Evolutionary conservation across 2,888 invertebrate species (phyloP).

Genomic region (Theristus sp.): DNA sequence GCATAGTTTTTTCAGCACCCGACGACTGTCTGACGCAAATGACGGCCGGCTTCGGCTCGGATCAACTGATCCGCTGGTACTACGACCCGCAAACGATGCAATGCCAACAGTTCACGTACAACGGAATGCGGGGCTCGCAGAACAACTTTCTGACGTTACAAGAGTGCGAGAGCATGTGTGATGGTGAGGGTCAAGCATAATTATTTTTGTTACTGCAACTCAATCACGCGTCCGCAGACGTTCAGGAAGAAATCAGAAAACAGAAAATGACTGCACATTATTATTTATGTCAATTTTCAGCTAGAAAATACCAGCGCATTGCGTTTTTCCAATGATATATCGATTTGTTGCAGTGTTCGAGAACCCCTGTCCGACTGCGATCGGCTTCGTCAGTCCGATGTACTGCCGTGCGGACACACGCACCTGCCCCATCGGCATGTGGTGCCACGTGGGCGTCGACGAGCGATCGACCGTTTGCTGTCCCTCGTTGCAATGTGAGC

Average conservation of each 20-base stretch:
- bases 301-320: too few relatives aligned
- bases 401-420: neutral
- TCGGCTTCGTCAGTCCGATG: neutral
- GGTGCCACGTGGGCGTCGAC: slow-evolving; percentile 7
- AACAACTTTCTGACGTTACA: slow-evolving; percentile 6
- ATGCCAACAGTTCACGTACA: slow-evolving; percentile 2
- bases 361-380: neutral
- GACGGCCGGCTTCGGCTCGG: neutral
- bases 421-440: neutral
- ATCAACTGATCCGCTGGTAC: neutral
- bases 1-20: neutral
- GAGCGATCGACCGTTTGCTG: slow-evolving; percentile 5
- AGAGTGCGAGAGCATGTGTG: slow-evolving; percentile 1
- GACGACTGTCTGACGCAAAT: neutral
- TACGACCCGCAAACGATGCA: neutral
- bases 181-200: neutral
- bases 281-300: too few relatives aligned
- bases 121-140: slow-evolving; percentile 3
- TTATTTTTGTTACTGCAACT: too few relatives aligned
- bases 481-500: neutral
- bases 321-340: too few relatives aligned
- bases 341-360: neutral
- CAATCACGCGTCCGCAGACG: too few relatives aligned
- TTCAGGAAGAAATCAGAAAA: neutral
- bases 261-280: too few relatives aligned